Conservation (phyloP, 2,113 vertebrate species). For the Phrynosoma blainvillii region DNA sequence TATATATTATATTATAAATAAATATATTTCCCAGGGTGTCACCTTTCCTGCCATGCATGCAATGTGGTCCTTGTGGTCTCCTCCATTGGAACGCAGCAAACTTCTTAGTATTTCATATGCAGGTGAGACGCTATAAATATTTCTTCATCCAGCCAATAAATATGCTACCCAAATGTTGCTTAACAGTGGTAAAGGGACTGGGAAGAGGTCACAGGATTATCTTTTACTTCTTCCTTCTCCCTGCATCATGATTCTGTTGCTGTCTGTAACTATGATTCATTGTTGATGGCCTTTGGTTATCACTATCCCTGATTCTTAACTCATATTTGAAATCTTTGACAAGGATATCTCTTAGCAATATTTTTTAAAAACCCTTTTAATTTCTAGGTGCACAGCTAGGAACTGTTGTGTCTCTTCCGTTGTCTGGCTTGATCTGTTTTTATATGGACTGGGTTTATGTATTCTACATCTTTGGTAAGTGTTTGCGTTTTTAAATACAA, state of each 20-base stretch:
- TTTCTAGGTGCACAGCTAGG: slow-evolving; percentile 91
- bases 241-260: background rate
- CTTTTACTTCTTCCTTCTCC: background rate
- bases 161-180: background rate
- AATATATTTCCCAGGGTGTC: slow-evolving; percentile 84
- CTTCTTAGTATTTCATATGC: slow-evolving; percentile 95
- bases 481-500: slow-evolving; percentile 2
- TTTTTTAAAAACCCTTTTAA: slow-evolving; percentile 4
- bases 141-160: slow-evolving; percentile 25
- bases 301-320: background rate
- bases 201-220: background rate
- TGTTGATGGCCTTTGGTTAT: background rate
- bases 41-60: slow-evolving; percentile 97
- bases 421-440: slow-evolving; percentile 94
- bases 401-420: slow-evolving; percentile 91
- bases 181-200: too few species aligned
- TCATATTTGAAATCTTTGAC: background rate
- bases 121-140: slow-evolving; percentile 76
- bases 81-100: slow-evolving; percentile 94
- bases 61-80: slow-evolving; percentile 97
- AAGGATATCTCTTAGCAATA: background rate
- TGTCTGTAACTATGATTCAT: background rate
- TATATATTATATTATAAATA: background rate
- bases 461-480: slow-evolving; percentile 96
- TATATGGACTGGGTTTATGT: slow-evolving; percentile 95